These are phyloP conservation scores for Dynastes tityus DNA, from an alignment of 2,888 invertebrate species.

Conservation along the genomic window DNA sequence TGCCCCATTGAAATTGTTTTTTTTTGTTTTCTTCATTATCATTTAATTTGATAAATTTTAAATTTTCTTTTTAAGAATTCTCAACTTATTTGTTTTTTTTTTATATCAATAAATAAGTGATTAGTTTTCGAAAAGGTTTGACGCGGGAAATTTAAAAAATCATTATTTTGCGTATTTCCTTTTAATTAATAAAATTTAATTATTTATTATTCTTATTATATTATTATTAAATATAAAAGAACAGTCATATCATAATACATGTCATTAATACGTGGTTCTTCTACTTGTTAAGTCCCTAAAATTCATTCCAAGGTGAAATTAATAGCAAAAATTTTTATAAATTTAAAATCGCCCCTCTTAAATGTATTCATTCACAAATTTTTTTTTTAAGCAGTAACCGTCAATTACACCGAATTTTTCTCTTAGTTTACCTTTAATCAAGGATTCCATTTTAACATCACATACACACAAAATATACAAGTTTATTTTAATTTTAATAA, in stretches of 20 bases:
- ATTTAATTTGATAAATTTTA: not conserved
- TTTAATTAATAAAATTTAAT: not conserved
- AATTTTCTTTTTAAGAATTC: no score
- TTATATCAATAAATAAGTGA: no score
- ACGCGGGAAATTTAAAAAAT: no score
- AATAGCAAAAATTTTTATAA: no score
- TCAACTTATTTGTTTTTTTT: not conserved
- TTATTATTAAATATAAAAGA: no score
- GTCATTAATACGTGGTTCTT: not conserved
- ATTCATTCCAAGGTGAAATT: not conserved
- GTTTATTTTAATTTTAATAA: not conserved
- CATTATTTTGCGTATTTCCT: constrained; percentile 1
- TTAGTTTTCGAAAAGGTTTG: no score
- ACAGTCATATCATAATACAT: not conserved
- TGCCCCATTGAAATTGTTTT: constrained; percentile 41
- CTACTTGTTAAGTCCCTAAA: not conserved
- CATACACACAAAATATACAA: constrained; percentile 5
- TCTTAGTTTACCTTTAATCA: not conserved
- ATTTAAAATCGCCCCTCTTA: no score
- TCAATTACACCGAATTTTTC: not conserved
- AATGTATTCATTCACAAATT: no score
- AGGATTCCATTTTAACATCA: not conserved
- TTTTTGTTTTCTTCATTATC: constrained; percentile 2
- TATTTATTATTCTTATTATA: no score
- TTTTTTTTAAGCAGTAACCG: no score